A percentile compares a stretch with the other conserved stretches of the same genome.
phyloP scores from a whole-genome alignment of 2,113 vertebrate genomes.

The Phoenicopterus ruber region DNA sequence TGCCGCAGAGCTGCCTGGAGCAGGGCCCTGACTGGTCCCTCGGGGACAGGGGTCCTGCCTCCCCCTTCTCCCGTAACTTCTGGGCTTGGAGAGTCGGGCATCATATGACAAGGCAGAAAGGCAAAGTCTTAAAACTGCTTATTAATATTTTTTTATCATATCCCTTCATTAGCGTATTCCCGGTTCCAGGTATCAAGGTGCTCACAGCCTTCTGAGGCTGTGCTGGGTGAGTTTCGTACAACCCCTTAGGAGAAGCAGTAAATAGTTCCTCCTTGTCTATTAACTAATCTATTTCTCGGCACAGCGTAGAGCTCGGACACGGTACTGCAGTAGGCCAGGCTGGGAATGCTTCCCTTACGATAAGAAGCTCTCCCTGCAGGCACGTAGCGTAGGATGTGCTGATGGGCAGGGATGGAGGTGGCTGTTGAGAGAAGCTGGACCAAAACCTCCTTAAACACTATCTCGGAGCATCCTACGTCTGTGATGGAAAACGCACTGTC shows the following conservation, averaged over 20 bases:
- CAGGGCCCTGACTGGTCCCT: neutral
- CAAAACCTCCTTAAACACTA: neutral
- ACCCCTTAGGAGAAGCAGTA: neutral
- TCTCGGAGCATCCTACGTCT: neutral
- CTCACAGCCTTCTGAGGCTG: neutral
- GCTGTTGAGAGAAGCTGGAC: neutral
- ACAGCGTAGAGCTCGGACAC: rapidly evolving
- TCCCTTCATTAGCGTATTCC: neutral
- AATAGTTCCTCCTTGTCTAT: neutral
- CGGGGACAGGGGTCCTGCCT: neutral
- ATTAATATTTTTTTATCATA: neutral
- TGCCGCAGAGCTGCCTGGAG: neutral
- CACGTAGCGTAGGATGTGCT: rapidly evolving
- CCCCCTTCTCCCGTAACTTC: neutral
- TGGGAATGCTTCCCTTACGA: neutral
- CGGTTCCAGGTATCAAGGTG: neutral
- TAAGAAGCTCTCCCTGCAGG: neutral
- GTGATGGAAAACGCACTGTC: neutral
- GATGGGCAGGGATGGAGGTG: neutral
- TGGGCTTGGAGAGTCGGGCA: neutral
- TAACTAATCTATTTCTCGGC: neutral
- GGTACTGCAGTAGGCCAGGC: neutral
- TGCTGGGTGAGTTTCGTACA: neutral
- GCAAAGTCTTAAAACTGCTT: neutral
- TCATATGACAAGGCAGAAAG: neutral